Conservation (phyloP, 2,797 vertebrate species). For the Ctenopoma kingsleyae region DNA sequence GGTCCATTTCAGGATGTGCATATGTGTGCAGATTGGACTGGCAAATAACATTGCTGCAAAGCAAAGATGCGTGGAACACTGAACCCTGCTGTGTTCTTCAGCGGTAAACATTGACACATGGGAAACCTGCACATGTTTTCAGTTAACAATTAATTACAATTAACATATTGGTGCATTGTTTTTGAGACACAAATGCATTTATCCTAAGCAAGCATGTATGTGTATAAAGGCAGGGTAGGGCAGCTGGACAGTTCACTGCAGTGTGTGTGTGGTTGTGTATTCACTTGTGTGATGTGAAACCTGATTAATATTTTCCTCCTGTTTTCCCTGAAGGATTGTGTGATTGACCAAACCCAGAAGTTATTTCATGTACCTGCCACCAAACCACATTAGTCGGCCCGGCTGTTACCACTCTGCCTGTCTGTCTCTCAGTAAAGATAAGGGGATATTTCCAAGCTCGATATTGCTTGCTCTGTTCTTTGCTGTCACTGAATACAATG, state of each 20-base stretch:
- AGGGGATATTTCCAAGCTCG: slow-evolving; percentile 59
- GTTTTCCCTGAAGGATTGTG: slow-evolving; percentile 37
- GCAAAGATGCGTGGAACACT: slow-evolving; percentile 28
- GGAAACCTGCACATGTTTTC: slow-evolving; percentile 16
- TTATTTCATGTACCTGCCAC: slow-evolving; percentile 70
- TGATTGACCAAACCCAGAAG: slow-evolving; percentile 62
- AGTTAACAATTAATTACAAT: slow-evolving; percentile 23
- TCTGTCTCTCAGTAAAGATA: slow-evolving; percentile 66
- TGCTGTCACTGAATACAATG: slow-evolving; percentile 67
- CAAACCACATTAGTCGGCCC: slow-evolving; percentile 60
- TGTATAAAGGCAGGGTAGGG: background rate
- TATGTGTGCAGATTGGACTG: slow-evolving; percentile 21
- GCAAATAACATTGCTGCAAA: slow-evolving; percentile 24
- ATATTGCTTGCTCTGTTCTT: slow-evolving; percentile 54
- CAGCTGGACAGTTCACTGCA: slow-evolving; percentile 7
- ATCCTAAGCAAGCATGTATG: background rate
- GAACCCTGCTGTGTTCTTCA: background rate
- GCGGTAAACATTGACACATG: slow-evolving; percentile 18
- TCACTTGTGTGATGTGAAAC: slow-evolving; percentile 25
- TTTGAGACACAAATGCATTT: slow-evolving; percentile 12
- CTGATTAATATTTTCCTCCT: slow-evolving; percentile 49
- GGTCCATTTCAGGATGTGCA: slow-evolving; percentile 37
- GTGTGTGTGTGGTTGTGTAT: background rate
- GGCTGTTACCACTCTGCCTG: slow-evolving; percentile 41
- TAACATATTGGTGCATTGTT: slow-evolving; percentile 10